Evolutionary conservation across 2,888 invertebrate genomes (phyloP).

Genomic region (Macrophya annulata): DNA sequence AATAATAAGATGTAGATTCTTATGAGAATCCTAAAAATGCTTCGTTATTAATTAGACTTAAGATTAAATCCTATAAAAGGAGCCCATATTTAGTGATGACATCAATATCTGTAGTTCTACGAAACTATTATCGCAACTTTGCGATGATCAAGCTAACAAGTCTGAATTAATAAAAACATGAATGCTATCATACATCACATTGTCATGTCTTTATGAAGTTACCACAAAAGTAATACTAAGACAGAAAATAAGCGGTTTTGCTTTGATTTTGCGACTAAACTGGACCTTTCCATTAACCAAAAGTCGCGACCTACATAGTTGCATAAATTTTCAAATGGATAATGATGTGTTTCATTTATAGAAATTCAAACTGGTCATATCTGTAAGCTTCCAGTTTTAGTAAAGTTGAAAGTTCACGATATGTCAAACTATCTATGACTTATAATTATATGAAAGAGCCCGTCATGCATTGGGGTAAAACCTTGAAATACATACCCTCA

Average conservation of each 20-base stretch:
- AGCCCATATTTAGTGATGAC: background rate
- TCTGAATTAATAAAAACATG: background rate
- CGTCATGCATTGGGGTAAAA: background rate
- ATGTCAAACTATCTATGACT: background rate
- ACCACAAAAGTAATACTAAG: no score
- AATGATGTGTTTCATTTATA: no score
- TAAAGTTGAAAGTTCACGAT: background rate
- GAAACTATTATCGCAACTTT: background rate
- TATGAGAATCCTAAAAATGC: background rate
- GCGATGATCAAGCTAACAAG: background rate
- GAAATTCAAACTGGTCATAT: no score
- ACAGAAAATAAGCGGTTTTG: no score
- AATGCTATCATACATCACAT: background rate
- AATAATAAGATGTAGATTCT: background rate
- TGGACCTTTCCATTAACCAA: no score
- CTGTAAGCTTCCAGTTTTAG: background rate
- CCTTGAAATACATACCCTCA: slow-evolving; percentile 87
- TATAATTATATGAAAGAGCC: background rate
- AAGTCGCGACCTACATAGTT: no score
- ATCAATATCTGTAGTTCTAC: background rate
- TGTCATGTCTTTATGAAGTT: no score
- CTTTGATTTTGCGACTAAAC: no score
- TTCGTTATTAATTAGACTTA: background rate
- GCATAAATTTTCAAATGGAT: no score
- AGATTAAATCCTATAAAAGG: background rate